Base-by-base conservation (phyloP, 2,797 vertebrate species). In the Gambelia wislizenii region DNA sequence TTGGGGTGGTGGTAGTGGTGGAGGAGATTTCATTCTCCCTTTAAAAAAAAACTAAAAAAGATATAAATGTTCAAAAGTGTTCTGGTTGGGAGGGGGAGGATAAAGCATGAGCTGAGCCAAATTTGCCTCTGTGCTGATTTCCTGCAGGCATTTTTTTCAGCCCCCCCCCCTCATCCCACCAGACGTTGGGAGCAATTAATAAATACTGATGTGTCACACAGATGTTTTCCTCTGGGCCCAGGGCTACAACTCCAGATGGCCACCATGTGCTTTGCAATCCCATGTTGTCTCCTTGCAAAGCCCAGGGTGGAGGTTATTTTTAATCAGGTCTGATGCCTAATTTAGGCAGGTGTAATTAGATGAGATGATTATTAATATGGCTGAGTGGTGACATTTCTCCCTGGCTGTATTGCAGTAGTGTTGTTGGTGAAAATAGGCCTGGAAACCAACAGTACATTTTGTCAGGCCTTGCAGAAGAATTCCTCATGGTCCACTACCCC, bases 291-390 rank as follows among this genome's bases (percentile, higher is more conserved):
- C 49, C n/a, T 87, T 87, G 6, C 1, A 92, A 89, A 91, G 89
- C 86, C 78, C 93, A 79, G 54, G 90, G 81, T 78, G 92, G 36
- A 86, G 4, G 1, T 44, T 89, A 91, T 84, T 83, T 92, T 33
- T 91, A 91, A 89, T 61, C 91, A 56, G 93, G 89, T 91, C 94
- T 76, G 90, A 95, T 92, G 92, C 72, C 33, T 95, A 92, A 91
- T 95, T 94, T 89, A 94, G 91, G 91, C 67, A 87, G 89, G 52
- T 91, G 82, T 64, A 94, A 93, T 90, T 89, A 92, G 78, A 89
- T 86, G 70, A 75, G 49, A 89, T 81, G 47, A 87, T 84, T 18
- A 84, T 87, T 54, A 93, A 92, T 92, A 93, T 1, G 56, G 4
- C 36, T 52, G 88, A 54, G n/a, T 91, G 30, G 86, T 88, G 7